Base-by-base conservation (phyloP, 2,888 invertebrate genomes). In the Cosmopolites sordidus region DNA sequence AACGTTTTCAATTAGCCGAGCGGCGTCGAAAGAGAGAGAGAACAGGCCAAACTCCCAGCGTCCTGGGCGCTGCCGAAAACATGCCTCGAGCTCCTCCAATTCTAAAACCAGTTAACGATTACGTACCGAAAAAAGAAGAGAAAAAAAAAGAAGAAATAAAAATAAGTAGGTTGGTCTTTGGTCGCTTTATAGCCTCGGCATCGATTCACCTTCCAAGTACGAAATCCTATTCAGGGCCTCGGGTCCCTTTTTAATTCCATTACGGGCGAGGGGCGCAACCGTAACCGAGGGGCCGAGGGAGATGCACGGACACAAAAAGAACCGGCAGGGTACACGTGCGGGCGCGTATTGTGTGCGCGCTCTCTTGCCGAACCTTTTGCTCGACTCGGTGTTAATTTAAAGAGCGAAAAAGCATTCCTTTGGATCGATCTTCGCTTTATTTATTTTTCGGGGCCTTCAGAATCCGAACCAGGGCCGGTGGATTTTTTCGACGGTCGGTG, bases 281-380 rank as follows among this genome's bases (percentile, higher is more conserved):
- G 22, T 5, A 22, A 22, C n/a, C n/a, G n/a, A 22, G 22, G 22
- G 4, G 22, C 22, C 4, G 22, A 8, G 22, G 22, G 22, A 22
- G 8, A 3, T 3, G 22, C 22, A 15, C 17, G 48, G 18, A 37
- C 27, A 48, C 46, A 54, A 53, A 54, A 52, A 46, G 49, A 49
- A 54, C 49, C 49, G 54, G 54, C 49, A 45, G 33, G 29, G 49
- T 54, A 45, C 54, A 54, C 54, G 54, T 54, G 54, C 49, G 49
- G 46, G 37, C 45, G 40, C 49, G 43, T 45, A 54, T 50, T 54
- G 54, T 54, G 37, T 27, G 46, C 33, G 5, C 33, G 2, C 33
- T 11, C 11, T 33, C 33, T 33, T 22, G 22, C 8, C 33, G 33
- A 33, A 6, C 33, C 33, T 33, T 33, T 33, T 11, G 33, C 33